Percentiles rank a stretch among this genome's conserved stretches.
phyloP scores from a whole-genome alignment of 37 sponge, comb jelly and placozoan genomes.

The Axinella damicornis region DNA sequence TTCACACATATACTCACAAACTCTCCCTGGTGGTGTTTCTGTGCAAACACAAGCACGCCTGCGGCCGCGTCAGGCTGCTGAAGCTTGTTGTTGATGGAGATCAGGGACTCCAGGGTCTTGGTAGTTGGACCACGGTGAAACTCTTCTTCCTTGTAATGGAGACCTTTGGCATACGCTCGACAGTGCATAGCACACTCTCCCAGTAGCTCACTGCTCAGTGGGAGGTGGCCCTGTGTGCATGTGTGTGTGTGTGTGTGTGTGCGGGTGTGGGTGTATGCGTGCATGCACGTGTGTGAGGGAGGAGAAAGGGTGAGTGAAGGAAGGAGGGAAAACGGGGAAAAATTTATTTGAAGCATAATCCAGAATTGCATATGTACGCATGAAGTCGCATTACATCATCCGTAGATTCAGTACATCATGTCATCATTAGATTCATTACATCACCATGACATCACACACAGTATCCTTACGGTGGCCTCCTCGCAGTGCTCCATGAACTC shows the following conservation, averaged over 20 bases:
- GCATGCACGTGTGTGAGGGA: neutral
- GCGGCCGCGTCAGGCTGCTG: conserved; percentile 95
- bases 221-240: conserved; percentile 68
- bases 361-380: no score
- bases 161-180: conserved; percentile 96
- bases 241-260: neutral
- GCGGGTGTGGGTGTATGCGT: neutral
- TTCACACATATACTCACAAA: conserved; percentile 82
- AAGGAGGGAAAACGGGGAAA: no score
- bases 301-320: no score
- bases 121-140: conserved; percentile 87
- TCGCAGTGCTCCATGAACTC: conserved; percentile 99
- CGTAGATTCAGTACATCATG: no score
- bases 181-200: conserved; percentile 95
- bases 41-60: conserved; percentile 93
- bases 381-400: no score
- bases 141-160: conserved; percentile 97
- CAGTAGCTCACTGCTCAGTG: conserved; percentile 74
- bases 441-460: neutral
- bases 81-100: conserved; percentile 97
- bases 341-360: no score
- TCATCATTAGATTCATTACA: no score
- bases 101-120: conserved; percentile 83
- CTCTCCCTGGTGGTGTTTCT: conserved; percentile 73
- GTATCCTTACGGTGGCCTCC: conserved; percentile 74